Percentiles rank a stretch among this genome's conserved stretches.
phyloP scores from a whole-genome alignment of 2,113 vertebrate species.

The Proteles cristata region DNA sequence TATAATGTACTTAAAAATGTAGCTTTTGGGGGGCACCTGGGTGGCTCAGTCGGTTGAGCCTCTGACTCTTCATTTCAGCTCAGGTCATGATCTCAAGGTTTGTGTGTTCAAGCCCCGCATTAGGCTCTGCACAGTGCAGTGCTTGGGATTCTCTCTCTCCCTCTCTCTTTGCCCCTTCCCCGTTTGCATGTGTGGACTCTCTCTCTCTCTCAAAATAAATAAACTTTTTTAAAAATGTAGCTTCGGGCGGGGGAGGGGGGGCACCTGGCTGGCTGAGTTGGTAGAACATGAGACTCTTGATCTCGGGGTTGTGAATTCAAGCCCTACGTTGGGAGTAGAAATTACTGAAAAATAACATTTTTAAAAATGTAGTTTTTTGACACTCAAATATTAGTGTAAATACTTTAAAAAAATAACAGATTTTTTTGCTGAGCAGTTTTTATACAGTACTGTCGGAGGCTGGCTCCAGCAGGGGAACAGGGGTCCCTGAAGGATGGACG shows the following conservation, averaged over 20 bases:
- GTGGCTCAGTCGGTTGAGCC: neutral
- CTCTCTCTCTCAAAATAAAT: neutral
- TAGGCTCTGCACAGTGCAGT: neutral
- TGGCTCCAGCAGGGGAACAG: no score
- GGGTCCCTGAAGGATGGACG: no score
- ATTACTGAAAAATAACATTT: neutral
- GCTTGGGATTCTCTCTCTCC: neutral
- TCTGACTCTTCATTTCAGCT: neutral
- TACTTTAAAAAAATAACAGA: slow-evolving; percentile 11
- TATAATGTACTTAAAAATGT: neutral
- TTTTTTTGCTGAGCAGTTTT: slow-evolving; percentile 26
- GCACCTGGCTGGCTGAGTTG: no score
- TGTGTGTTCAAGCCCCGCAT: neutral
- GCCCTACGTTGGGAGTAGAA: no score
- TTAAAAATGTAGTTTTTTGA: neutral
- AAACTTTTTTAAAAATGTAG: neutral
- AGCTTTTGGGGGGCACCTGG: neutral
- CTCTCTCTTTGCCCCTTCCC: neutral
- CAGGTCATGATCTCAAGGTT: neutral
- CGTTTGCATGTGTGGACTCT: no score
- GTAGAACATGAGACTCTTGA: no score
- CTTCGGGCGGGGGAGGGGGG: neutral
- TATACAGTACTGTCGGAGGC: neutral
- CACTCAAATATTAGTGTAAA: slow-evolving; percentile 18
- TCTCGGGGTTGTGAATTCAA: no score